Evolutionary conservation across 2,113 vertebrate species (phyloP).

Genomic region (Hemicordylus capensis): DNA sequence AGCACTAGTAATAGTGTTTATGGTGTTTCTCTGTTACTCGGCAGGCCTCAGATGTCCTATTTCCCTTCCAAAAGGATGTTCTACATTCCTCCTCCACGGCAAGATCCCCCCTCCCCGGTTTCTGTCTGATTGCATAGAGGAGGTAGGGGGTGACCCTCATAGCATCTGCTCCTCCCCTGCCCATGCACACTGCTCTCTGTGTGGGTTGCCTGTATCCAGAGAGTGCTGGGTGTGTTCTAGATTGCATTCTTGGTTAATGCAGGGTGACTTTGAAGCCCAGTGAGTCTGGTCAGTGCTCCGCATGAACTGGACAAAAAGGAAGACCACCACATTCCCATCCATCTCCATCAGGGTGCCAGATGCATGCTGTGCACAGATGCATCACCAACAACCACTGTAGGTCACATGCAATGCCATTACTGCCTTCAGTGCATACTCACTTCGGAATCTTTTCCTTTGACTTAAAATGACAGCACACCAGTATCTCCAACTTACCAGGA

Average conservation of each 20-base stretch:
- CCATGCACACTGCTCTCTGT: not conserved
- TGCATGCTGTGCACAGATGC: not conserved
- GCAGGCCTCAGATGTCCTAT: not conserved
- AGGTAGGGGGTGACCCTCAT: not conserved
- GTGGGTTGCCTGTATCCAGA: no score
- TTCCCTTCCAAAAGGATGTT: not conserved
- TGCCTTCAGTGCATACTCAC: not conserved
- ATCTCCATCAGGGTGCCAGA: not conserved
- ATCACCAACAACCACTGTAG: not conserved
- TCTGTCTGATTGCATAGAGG: conserved; percentile 7
- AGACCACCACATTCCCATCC: not conserved
- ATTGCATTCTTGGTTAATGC: no score
- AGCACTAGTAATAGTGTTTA: not conserved
- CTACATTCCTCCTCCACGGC: not conserved
- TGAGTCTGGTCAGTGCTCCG: no score
- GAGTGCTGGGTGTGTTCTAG: no score
- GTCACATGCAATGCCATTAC: no score
- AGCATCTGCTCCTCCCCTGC: not conserved
- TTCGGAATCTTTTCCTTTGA: conserved; percentile 58
- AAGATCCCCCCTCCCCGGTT: not conserved
- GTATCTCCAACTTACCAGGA: conserved; percentile 70
- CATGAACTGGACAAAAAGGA: not conserved
- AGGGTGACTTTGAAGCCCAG: no score
- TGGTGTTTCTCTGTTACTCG: not conserved
- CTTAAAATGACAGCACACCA: conserved; percentile 52